These are phyloP conservation scores for Cyaniris semiargus DNA, from an alignment of 2,888 invertebrate species.

Conservation along the genomic window DNA sequence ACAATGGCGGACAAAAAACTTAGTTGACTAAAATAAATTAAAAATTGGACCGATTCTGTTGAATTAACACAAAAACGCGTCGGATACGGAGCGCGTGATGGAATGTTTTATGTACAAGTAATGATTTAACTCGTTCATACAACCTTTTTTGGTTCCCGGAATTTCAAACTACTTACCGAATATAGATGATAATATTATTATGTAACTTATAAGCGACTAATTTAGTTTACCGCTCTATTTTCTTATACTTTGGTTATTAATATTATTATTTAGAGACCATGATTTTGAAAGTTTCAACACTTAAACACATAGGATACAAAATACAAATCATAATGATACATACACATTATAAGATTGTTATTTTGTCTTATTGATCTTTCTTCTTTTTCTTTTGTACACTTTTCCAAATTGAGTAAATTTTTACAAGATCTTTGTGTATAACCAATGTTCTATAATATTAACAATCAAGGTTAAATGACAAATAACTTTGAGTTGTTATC, in stretches of 20 bases:
- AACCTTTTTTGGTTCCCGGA: slow-evolving; percentile 1
- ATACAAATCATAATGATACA: background rate
- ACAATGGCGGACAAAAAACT: slow-evolving; percentile 37
- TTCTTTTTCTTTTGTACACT: too few species aligned
- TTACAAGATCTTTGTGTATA: background rate
- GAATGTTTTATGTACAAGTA: slow-evolving; percentile 19
- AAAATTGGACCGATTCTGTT: slow-evolving; percentile 26
- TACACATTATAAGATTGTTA: too few species aligned
- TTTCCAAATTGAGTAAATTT: background rate
- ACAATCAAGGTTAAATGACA: background rate
- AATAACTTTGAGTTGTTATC: background rate
- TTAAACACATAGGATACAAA: background rate
- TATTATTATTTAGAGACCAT: background rate
- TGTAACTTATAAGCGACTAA: background rate
- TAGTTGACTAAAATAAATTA: slow-evolving; percentile 33
- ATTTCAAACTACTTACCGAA: background rate
- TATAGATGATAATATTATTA: background rate
- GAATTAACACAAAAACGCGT: slow-evolving; percentile 31
- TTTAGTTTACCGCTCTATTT: background rate
- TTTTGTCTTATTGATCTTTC: too few species aligned
- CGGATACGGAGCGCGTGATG: slow-evolving; percentile 17
- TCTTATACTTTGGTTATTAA: background rate
- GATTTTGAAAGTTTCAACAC: background rate
- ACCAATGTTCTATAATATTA: background rate
- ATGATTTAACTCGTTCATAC: slow-evolving; percentile 7